A percentile compares a stretch with the other conserved stretches of the same genome.
Evolutionary conservation across 2,888 invertebrate genomes (phyloP).

Genomic region (Netelia fuscicornis): DNA sequence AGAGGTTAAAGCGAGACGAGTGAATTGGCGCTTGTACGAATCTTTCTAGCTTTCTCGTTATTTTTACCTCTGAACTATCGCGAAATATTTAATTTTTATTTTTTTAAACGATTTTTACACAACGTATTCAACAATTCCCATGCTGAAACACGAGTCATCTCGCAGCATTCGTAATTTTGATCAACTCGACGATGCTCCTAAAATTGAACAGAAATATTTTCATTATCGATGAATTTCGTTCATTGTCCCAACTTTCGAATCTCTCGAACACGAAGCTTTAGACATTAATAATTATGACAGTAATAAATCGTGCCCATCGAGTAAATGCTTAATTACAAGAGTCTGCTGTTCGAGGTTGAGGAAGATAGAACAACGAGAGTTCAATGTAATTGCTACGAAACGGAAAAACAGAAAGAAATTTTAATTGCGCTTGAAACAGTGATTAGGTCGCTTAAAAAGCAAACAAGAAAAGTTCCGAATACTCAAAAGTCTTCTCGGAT

Average conservation of each 20-base stretch:
- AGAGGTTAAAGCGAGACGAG: not conserved
- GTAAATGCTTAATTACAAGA: not conserved
- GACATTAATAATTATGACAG: not conserved
- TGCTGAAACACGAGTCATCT: not conserved
- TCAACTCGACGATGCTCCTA: too few species aligned
- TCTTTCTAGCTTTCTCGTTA: not conserved
- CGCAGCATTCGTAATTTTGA: not conserved
- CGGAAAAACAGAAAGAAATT: not conserved
- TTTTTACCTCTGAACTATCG: not conserved
- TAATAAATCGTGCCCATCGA: not conserved
- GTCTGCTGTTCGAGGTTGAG: constrained; percentile 35
- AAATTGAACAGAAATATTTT: not conserved
- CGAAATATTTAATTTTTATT: not conserved
- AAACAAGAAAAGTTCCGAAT: constrained; percentile 9
- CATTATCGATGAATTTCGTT: not conserved
- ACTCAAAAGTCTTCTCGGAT: constrained; percentile 26
- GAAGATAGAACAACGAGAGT: not conserved
- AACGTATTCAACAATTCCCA: not conserved
- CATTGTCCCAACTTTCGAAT: not conserved
- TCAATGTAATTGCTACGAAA: constrained; percentile 19
- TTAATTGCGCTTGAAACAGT: too few species aligned
- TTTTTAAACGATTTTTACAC: not conserved
- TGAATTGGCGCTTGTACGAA: not conserved
- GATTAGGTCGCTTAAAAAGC: too few species aligned
- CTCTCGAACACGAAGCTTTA: not conserved